Conservation (phyloP, 2,888 invertebrate genomes). For the Andrena chrysosceles region DNA sequence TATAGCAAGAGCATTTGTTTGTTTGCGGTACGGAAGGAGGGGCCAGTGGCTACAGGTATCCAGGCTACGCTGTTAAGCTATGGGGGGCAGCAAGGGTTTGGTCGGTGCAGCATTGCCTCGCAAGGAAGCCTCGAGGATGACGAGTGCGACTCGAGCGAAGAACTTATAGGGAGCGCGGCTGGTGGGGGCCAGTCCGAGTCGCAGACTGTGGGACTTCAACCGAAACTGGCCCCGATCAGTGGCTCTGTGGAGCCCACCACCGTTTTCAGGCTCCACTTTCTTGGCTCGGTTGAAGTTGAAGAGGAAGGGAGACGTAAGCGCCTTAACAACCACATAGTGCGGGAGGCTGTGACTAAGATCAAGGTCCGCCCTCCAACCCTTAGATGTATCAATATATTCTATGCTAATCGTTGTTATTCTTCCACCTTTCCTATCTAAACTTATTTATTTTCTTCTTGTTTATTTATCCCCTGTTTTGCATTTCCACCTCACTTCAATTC, state of each 20-base stretch:
- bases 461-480: constrained; percentile 1
- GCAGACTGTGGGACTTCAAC: constrained; percentile 76
- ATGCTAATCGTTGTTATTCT: constrained; percentile 52
- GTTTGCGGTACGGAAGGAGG: constrained; percentile 82
- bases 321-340: constrained; percentile 95
- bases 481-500: not conserved
- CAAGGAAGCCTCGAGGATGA: constrained; percentile 84
- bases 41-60: constrained; percentile 77
- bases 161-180: constrained; percentile 82
- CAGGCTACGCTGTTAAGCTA: constrained; percentile 83
- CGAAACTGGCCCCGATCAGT: constrained; percentile 81
- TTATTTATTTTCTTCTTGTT: constrained; percentile 10
- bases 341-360: constrained; percentile 94
- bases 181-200: constrained; percentile 79
- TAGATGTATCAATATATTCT: constrained; percentile 59
- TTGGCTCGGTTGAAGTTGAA: constrained; percentile 94
- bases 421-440: constrained; percentile 9
- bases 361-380: constrained; percentile 88
- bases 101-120: constrained; percentile 82
- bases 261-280: constrained; percentile 93
- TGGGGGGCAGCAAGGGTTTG: constrained; percentile 82
- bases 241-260: constrained; percentile 85
- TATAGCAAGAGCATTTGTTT: constrained; percentile 79
- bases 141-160: constrained; percentile 84
- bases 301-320: constrained; percentile 92